These are phyloP conservation scores for Apamea monoglypha DNA, from an alignment of 2,888 invertebrate species.

Conservation along the genomic window DNA sequence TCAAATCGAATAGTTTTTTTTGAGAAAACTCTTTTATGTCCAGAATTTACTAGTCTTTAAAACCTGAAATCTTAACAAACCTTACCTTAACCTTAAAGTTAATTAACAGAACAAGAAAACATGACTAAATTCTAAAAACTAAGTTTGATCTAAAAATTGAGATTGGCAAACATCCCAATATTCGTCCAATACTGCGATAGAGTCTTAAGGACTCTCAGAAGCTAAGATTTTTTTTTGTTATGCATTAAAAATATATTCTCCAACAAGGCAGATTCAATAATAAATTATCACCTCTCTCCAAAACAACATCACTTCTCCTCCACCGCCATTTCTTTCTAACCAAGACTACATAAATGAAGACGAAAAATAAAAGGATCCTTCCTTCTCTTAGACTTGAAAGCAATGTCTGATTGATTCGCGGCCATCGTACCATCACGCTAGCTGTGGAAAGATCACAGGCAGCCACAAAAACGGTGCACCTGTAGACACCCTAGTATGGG, in stretches of 20 bases:
- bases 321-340: constrained; percentile 2
- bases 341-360: constrained; percentile 36
- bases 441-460: constrained; percentile 34
- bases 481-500: constrained; percentile 34
- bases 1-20: not conserved
- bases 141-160: not conserved
- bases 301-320: not conserved
- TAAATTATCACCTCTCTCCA: constrained; percentile 17
- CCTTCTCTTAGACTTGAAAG: constrained; percentile 29
- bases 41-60: too few relatives aligned
- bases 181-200: not conserved
- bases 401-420: constrained; percentile 56
- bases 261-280: constrained; percentile 12
- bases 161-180: too few relatives aligned
- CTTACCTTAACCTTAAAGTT: too few relatives aligned
- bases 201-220: too few relatives aligned
- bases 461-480: constrained; percentile 42
- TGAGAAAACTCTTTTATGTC: not conserved
- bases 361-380: constrained; percentile 37
- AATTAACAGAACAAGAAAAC: not conserved
- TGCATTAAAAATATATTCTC: not conserved
- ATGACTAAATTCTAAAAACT: not conserved
- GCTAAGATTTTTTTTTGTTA: not conserved
- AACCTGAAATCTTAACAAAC: too few relatives aligned
- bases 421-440: constrained; percentile 20